Conservation (phyloP, 2,888 invertebrate species). For the Leistus spinibarbis region DNA sequence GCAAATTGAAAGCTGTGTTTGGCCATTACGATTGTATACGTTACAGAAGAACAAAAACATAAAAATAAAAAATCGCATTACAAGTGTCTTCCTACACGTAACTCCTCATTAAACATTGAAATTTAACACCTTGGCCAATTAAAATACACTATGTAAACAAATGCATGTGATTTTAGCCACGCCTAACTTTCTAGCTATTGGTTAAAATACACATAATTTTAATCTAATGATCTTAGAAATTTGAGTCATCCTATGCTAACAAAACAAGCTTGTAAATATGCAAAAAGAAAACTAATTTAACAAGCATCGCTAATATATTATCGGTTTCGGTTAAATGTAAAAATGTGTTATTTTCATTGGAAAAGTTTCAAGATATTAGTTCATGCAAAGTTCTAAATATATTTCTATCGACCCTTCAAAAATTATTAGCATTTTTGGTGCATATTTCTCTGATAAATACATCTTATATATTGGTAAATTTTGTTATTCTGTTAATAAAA, state of each 20-base stretch:
- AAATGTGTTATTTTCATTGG: no score
- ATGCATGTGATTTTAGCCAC: neutral
- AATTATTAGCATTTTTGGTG: no score
- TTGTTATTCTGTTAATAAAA: no score
- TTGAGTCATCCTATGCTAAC: neutral
- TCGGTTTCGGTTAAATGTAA: no score
- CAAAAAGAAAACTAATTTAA: no score
- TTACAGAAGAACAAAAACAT: neutral
- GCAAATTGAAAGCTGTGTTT: neutral
- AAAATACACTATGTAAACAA: neutral
- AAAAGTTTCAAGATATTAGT: no score
- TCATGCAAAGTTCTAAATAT: no score
- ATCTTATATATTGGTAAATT: no score
- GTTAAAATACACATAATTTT: neutral
- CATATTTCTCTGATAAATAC: no score
- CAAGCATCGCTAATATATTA: no score
- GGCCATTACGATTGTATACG: neutral
- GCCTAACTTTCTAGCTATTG: neutral
- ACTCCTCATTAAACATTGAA: neutral
- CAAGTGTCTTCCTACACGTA: neutral
- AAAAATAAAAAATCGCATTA: no score
- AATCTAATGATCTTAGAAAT: neutral
- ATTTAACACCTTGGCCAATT: neutral
- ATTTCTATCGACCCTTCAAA: no score
- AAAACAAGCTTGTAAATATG: neutral